Evolutionary conservation across 2,888 invertebrate genomes (phyloP), one percentile per base, ranked within the genome.

Genomic region (Morpho helenor): DNA sequence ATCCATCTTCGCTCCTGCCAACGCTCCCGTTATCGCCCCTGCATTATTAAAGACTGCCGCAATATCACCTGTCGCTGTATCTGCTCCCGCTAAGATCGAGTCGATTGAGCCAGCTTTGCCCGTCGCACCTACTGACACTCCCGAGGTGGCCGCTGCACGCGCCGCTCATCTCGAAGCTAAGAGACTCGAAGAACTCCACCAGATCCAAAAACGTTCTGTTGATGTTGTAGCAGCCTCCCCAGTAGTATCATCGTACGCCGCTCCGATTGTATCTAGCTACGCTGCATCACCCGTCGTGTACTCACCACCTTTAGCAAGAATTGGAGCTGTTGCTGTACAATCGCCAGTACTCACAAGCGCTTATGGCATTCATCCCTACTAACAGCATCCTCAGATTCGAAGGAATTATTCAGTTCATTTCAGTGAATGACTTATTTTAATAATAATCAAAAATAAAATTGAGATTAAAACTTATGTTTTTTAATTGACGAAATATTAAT

Each of bases 121-220:
- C n/a, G 68, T 76, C 53, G 73, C 82, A 22, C 84, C 85, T 44
- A 68, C 80, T 44, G 87, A 87, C 51, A 87, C 87, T 7, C 83
- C 86, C 48, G 87, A 87, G 63, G 84, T 87, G 10, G 66, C 80
- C 55, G 86, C 87, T 51, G 88, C 87, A 41, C 85, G 82, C 54
- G 79, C 82, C 50, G 84, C 82, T 16, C 88, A 86, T 71, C 79
- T 83, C 46, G 78, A 86, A 66, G 84, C 88, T 49, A 84, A 87
- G 63, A 82, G 82, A 56, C 65, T 81, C 7, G 76, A 81, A 61
- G 82, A 77, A 31, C 74, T 74, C 8, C 90, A 90, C 67, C 65
- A 78, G 57, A 82, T 91, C 69, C 73, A 77, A 63, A 91, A 91
- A 70, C 85, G 91, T 9, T 89, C 90, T 1, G 82, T 73, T 42